Conservation (phyloP, 2,113 vertebrate species). For the Cyanoliseus patagonus region DNA sequence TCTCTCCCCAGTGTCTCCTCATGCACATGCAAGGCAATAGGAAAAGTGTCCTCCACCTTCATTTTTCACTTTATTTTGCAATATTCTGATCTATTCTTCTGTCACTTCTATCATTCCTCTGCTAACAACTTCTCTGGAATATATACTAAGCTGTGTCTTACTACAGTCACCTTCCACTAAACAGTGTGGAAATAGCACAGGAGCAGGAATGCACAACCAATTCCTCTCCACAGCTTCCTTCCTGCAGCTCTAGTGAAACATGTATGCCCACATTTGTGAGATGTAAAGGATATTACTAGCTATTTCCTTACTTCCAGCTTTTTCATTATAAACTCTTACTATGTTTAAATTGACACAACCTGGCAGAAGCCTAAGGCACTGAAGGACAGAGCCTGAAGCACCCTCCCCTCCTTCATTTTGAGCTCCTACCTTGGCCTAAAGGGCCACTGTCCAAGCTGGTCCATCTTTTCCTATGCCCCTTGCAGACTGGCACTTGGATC, state of each 20-base stretch:
- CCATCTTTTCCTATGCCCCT: not conserved
- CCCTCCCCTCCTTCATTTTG: not conserved
- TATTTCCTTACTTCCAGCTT: not conserved
- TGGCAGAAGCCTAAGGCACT: not conserved
- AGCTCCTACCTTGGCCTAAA: not conserved
- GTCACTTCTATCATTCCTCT: not conserved
- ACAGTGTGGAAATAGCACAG: not conserved
- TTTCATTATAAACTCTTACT: not conserved
- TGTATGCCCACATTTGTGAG: not conserved
- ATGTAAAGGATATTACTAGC: not conserved
- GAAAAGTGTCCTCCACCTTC: not conserved
- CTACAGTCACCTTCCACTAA: not conserved
- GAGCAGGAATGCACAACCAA: not conserved
- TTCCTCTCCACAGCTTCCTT: conserved; percentile 1
- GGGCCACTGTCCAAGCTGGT: not conserved
- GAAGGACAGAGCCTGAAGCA: not conserved
- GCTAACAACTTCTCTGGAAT: not conserved
- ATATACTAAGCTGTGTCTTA: not conserved
- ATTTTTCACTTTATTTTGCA: not conserved
- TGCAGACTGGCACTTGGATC: not conserved
- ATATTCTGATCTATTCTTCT: not conserved
- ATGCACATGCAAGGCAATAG: not conserved
- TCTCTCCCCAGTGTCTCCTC: not conserved
- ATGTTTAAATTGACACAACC: not conserved
- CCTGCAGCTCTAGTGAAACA: conserved; percentile 10